Conservation (phyloP, 2,888 invertebrate genomes). For the Epistrophe grossulariae region DNA sequence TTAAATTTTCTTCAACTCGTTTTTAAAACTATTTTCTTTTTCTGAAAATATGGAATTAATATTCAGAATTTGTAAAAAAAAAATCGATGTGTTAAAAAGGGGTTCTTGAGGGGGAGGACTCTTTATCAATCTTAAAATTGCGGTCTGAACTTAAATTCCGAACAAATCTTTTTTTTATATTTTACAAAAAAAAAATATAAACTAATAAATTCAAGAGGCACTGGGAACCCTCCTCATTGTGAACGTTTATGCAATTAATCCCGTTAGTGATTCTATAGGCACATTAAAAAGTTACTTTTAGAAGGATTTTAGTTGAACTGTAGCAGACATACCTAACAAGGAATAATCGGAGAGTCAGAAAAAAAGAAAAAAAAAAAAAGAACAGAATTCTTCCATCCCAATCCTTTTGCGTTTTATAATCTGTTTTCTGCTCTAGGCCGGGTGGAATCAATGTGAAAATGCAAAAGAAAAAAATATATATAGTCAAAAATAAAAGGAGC, state of each 20-base stretch:
- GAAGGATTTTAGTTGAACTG: conserved; percentile 34
- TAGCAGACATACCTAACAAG: conserved; percentile 58
- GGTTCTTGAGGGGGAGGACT: too few relatives aligned
- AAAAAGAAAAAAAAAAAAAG: conserved; percentile 3
- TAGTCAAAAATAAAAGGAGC: neutral
- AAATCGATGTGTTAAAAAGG: too few relatives aligned
- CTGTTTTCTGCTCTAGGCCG: conserved; percentile 43
- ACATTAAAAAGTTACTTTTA: conserved; percentile 65
- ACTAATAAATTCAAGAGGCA: too few relatives aligned
- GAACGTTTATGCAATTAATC: neutral
- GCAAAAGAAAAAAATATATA: neutral
- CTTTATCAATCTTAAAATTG: too few relatives aligned
- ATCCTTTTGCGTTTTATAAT: conserved; percentile 28
- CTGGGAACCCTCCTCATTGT: neutral
- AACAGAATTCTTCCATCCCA: conserved; percentile 9
- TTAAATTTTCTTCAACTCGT: too few relatives aligned
- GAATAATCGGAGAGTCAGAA: neutral
- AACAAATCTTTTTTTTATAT: too few relatives aligned
- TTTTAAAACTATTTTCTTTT: too few relatives aligned
- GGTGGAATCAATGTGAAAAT: conserved; percentile 40
- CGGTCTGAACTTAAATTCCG: too few relatives aligned
- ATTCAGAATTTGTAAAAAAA: too few relatives aligned
- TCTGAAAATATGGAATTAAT: too few relatives aligned
- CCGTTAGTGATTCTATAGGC: neutral
- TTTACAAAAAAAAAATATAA: too few relatives aligned